Evolutionary conservation across 2,888 invertebrate genomes (phyloP), one percentile per base, ranked within the genome.

Genomic region (Hirtodrosophila duncani): DNA sequence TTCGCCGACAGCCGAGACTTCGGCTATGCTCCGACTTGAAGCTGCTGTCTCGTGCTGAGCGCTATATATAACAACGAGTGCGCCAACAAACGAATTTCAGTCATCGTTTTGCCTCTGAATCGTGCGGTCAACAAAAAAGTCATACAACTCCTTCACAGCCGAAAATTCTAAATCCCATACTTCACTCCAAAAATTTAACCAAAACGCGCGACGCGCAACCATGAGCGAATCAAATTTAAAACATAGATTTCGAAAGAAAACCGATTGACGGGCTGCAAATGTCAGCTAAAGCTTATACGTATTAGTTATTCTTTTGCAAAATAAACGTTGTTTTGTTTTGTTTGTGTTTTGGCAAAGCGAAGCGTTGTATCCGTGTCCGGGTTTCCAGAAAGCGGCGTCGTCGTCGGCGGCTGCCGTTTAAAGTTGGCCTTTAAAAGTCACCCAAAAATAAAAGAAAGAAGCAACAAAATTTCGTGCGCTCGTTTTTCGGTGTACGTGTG

Each of bases 41-140:
- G 23, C 21, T 6, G 31, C 38, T 5, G 18, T 4, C 17, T 23
- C 50, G 23, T 16, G n/a, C 16, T 20, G 17, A 18, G 31, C 20
- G 9, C 48, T 44, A 61, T 78, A 77, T 80, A 78, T 68, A 80
- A 81, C 59, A 67, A 72, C 75, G 75, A 70, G 70, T 79, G 72
- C 72, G 69, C 65, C 63, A 66, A 72, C 59, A 61, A 61, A 45
- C 51, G 29, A 45, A 59, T 52, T 67, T 72, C 72, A 80, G 80
- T 80, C 81, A 75, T 80, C 80, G 80, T 81, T 81, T 78, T 78
- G 75, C 65, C 67, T 75, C 68, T 70, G 79, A 77, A 72, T 79
- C 64, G 79, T 79, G 77, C 81, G 78, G 79, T 81, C 79, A 64
- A 41, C 59, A n/a, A n/a, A n/a, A n/a, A n/a, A 39, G 17, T n/a